A percentile compares a stretch with the other conserved stretches of the same genome.
Conservation (phyloP, 2,888 invertebrate genomes). For the Himalopsyche tibetana region DNA sequence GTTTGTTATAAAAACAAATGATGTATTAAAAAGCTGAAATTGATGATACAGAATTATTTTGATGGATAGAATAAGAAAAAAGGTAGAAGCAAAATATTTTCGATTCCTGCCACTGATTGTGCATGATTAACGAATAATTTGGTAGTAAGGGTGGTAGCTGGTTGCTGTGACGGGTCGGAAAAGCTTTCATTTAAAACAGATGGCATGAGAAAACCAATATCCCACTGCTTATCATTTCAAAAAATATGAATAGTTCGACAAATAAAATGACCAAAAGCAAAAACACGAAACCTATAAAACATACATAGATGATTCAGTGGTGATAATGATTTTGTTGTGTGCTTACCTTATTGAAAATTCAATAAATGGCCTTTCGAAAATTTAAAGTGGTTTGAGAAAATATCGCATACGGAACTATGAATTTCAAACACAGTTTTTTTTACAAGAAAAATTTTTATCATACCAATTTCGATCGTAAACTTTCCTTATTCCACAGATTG, state of each 20-base stretch:
- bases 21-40: too few relatives aligned
- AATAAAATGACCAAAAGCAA: not conserved
- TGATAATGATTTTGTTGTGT: not conserved
- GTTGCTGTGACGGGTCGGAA: constrained; percentile 27
- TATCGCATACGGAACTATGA: too few relatives aligned
- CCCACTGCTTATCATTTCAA: constrained; percentile 31
- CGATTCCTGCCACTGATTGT: not conserved
- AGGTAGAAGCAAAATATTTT: too few relatives aligned
- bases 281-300: not conserved
- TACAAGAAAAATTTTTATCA: too few relatives aligned
- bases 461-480: too few relatives aligned
- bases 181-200: not conserved
- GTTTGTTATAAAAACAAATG: too few relatives aligned
- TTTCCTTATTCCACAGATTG: too few relatives aligned
- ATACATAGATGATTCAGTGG: not conserved
- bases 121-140: constrained; percentile 22
- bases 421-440: too few relatives aligned
- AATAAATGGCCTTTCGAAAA: not conserved
- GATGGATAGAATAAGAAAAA: too few relatives aligned
- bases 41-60: too few relatives aligned
- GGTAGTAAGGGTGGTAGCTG: not conserved
- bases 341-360: not conserved
- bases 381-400: not conserved
- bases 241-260: constrained; percentile 20
- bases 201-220: constrained; percentile 24